Evolutionary conservation across 2,888 invertebrate species (phyloP), one percentile per base, ranked within the genome.

Genomic region (Diarsia dahlii): DNA sequence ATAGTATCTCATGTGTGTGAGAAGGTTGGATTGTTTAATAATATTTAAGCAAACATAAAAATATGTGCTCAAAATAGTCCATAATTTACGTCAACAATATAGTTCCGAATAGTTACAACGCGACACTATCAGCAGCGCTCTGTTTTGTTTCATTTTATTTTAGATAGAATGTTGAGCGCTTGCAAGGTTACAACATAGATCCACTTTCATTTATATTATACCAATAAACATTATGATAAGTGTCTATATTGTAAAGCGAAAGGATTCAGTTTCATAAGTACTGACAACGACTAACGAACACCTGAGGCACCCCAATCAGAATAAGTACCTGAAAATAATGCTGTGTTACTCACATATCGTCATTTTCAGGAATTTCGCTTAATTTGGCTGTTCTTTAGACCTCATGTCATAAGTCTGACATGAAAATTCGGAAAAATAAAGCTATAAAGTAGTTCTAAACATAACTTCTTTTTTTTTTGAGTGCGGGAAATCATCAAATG

Each of bases 161-260:
- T 62, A 75, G 67, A 79, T 71, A 74, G 63, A 85, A 85, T 85
- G 75, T n/a, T n/a, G n/a, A n/a, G n/a, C 87, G 78, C 74, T 77
- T 64, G 46, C 69, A 39, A 39, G 39, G 39, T 76, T 74, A 76
- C 58, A 71, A 68, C 54, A 68, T 62, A 52, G 34, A 76, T 6
- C 50, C 50, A 84, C 64, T 80, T 60, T 58, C 56, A 71, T 81
- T 76, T 85, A 82, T 28, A 28, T 28, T 72, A 74, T 74, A 74
- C 18, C 48, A 15, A 28, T 23, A 46, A 80, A 45, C 10, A 28
- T 52, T 39, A 6, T 39, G 39, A 50, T 4, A 50, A 67, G 60
- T 54, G 63, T 60, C n/a, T n/a, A 70, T 34, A 58, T 54, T 84
- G 23, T 74, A 54, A 60, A 48, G 28, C 46, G 20, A 52, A 62